Base-by-base conservation (phyloP, 2,797 vertebrate species). In the Morus bassanus region DNA sequence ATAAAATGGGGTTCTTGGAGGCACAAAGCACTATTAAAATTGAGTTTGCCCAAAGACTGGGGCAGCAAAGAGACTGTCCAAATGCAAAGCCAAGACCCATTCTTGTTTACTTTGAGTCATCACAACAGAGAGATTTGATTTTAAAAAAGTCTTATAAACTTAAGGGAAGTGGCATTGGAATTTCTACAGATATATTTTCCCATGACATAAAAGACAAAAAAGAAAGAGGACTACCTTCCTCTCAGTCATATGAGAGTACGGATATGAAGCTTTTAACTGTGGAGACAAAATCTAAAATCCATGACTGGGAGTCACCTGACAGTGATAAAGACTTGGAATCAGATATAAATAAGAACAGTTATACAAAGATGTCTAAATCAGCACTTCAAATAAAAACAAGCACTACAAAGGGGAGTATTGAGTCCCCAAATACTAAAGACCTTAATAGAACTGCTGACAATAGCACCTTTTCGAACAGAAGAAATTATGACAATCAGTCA, bases 111-210 rank as follows among this genome's bases (percentile, higher is more conserved):
- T 99, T 99, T 98, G 98, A 99, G 97, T 99, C 98, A 68, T 97
- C 99, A 24, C 99, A 99, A 96, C 99, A 99, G 76, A 99, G 99
- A 94, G 99, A 99, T 98, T 97, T 99, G 82, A 98, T 99, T 97
- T 98, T 99, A 97, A 99, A 99, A 98, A 99, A 99, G 95, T 99
- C 99, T 85, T 99, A 99, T 88, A 99, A 99, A 97, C 99, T 99
- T 78, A 99, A 99, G 98, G 99, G 99, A 89, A 99, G 99, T 51
- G 99, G 99, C 31, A 99, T 99, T 86, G 99, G 99, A 51, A 98
- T 99, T 88, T 99, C 99, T n/a, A 99, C 99, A 54, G 99, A 99
- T 95, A 98, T 99, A 96, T 98, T 99, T 97, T 98, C 98, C 83
- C 98, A 98, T 72, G 99, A 99, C 43, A 96, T 98, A 76, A 99